Evolutionary conservation across 92 coral and sea anemone genomes (phyloP), one percentile per base, ranked within the genome.

Genomic region (Paramuricea clavata): DNA sequence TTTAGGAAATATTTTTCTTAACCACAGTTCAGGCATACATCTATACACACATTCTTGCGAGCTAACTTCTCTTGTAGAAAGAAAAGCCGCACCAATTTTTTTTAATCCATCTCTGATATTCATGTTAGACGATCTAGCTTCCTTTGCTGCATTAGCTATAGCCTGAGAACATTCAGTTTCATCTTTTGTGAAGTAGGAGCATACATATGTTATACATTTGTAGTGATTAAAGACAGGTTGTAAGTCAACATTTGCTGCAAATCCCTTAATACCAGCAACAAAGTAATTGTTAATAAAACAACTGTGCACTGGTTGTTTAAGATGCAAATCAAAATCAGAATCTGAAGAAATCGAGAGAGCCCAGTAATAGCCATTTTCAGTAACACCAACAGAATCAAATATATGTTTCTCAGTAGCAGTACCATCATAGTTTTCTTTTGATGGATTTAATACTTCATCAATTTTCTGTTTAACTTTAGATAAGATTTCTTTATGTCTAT

Each of bases 1-100:
- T 54, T 13, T 54, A 6, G 62, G 62, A 19, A 21, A 54, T 54
- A 54, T 54, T 54, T 54, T 54, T 23, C 62, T 54, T 54, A 54
- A 54, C 62, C 62, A 54, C 27, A 54, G 17, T 54, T 54, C 62
- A 54, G 62, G 62, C 62, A 54, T 54, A 54, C 25, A 54, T 54
- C 62, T 19, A 22, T 54, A 54, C 62, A 54, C 94, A 84, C 92
- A 88, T 74, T 92, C 92, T 89, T 92, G 94, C 23, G 94, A 74
- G 65, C 94, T 88, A 6, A 92, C 94, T 87, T 91, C 91, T 78
- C 91, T 83, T 71, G 78, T 71, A n/a, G 87, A 91, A 4, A 91
- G 85, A 78, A 91, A 91, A 27, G 94, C 91, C 17, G 93, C 91
- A 33, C 93, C 93, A 50, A 86, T 81, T 78, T 47, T 47, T 17